Conservation (phyloP, 1,140 invertebrate genomes). For the Panagrolaimus sp. region DNA sequence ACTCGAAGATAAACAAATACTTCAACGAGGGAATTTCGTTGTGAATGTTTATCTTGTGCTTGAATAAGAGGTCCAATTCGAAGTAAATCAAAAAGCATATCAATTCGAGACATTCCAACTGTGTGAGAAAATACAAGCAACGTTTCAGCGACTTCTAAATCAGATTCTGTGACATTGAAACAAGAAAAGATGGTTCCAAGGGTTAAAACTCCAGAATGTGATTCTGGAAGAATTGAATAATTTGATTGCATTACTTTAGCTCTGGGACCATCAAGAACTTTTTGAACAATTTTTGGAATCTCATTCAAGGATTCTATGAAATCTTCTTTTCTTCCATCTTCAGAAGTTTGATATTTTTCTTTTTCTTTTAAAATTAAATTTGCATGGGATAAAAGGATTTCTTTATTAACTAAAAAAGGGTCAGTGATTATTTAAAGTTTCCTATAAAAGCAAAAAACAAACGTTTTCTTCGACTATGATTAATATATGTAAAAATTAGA, state of each 20-base stretch:
- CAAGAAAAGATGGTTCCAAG: neutral
- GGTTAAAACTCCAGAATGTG: neutral
- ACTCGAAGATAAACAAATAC: neutral
- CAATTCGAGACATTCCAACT: neutral
- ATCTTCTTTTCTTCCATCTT: neutral
- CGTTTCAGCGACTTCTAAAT: neutral
- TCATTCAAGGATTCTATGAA: neutral
- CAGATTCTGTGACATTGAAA: neutral
- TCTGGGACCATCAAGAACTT: neutral
- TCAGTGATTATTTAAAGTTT: neutral
- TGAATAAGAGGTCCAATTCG: neutral
- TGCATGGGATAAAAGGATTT: neutral
- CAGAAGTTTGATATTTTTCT: neutral
- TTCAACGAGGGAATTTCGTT: neutral
- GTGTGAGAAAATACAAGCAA: neutral
- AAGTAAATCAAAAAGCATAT: neutral
- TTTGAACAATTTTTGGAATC: neutral
- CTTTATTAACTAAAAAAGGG: neutral
- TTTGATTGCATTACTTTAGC: neutral
- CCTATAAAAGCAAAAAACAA: neutral
- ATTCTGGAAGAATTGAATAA: neutral
- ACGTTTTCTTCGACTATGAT: neutral
- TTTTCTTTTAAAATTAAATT: neutral
- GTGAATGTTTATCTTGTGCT: neutral
- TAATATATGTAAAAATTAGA: slow-evolving; percentile 13